phyloP scores from a whole-genome alignment of 1,140 invertebrate species.

The Steinernema feltiae region DNA sequence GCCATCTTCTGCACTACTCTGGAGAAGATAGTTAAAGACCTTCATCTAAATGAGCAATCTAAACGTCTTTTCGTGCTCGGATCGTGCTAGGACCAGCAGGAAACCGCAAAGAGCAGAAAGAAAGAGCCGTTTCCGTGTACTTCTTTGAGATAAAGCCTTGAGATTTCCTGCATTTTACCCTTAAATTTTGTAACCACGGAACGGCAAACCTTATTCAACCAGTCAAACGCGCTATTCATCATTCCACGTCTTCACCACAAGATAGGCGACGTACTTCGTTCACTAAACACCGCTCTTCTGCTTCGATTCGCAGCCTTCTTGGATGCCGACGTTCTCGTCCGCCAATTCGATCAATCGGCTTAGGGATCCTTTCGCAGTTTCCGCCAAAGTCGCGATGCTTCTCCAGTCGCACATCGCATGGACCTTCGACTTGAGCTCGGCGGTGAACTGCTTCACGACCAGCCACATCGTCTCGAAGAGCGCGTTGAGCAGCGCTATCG shows the following conservation, averaged over 20 bases:
- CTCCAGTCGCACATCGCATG: not conserved
- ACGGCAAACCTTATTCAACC: not conserved
- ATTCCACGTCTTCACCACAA: not conserved
- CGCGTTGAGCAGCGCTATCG: not conserved
- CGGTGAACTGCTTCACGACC: not conserved
- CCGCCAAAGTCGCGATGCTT: not conserved
- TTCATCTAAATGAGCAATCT: not conserved
- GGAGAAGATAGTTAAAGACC: not conserved
- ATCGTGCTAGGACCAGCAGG: not conserved
- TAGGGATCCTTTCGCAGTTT: not conserved
- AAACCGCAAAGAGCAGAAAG: not conserved
- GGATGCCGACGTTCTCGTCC: not conserved
- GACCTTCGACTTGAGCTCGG: not conserved
- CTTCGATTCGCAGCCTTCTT: not conserved
- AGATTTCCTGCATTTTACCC: not conserved
- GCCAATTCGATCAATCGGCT: not conserved
- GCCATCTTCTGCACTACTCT: not conserved
- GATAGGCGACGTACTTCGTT: not conserved
- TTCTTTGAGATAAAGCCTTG: not conserved
- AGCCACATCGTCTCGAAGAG: not conserved
- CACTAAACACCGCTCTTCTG: not conserved
- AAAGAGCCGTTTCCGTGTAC: not conserved
- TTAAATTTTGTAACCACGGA: not conserved
- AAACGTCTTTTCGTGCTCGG: not conserved
- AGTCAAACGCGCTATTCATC: not conserved